Evolutionary conservation across 2,888 invertebrate genomes (phyloP).

Genomic region (Cosmorhoe ocellata): DNA sequence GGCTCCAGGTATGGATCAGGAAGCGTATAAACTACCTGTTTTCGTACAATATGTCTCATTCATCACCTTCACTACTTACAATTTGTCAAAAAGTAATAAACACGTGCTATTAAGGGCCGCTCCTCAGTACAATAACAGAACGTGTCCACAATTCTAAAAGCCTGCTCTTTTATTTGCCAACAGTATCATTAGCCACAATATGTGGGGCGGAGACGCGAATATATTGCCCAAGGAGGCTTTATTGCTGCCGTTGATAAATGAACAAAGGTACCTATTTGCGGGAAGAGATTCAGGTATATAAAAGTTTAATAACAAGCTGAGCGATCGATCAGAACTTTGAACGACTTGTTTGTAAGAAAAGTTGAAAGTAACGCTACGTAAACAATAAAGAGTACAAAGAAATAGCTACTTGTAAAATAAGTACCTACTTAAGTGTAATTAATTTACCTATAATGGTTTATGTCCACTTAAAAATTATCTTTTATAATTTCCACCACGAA

Average conservation of each 20-base stretch:
- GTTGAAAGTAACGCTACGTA: background rate
- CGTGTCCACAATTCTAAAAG: constrained; percentile 55
- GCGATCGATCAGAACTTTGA: constrained; percentile 26
- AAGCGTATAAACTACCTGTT: background rate
- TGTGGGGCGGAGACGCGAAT: constrained; percentile 53
- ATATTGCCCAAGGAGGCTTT: constrained; percentile 57
- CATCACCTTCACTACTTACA: constrained; percentile 22
- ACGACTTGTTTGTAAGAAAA: constrained; percentile 6
- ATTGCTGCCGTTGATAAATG: constrained; percentile 66
- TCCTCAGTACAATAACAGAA: constrained; percentile 37
- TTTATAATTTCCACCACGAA: too few relatives aligned
- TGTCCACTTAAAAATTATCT: too few relatives aligned
- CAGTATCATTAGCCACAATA: constrained; percentile 62
- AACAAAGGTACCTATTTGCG: constrained; percentile 43
- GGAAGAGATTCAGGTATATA: constrained; percentile 23
- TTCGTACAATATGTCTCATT: background rate
- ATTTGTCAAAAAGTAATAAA: constrained; percentile 50
- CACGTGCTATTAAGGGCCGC: constrained; percentile 42
- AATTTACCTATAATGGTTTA: too few relatives aligned
- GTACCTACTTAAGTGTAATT: too few relatives aligned
- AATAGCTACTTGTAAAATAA: too few relatives aligned
- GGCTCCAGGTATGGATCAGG: too few relatives aligned
- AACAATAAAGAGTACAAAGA: too few relatives aligned
- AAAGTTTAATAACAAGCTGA: constrained; percentile 26
- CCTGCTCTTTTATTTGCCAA: constrained; percentile 57